Evolutionary conservation across 2,113 vertebrate species (phyloP).

Genomic region (Phylloscopus trochilus): DNA sequence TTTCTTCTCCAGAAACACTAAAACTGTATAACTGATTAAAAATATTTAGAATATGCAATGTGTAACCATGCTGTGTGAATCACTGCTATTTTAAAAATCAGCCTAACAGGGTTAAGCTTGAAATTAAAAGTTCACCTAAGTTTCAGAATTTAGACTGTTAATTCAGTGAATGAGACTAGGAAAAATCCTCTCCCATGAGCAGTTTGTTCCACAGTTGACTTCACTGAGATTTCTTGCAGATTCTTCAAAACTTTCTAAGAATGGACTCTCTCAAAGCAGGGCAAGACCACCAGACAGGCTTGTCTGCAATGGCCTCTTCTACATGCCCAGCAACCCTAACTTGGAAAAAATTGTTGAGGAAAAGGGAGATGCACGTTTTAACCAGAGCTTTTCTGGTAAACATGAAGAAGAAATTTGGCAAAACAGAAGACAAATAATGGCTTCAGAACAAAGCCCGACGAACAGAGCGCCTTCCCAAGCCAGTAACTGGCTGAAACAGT

Average conservation of each 20-base stretch:
- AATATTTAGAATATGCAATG: not conserved
- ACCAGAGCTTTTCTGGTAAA: not conserved
- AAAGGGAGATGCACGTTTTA: not conserved
- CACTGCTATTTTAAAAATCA: not conserved
- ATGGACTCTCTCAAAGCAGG: not conserved
- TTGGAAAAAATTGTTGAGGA: not conserved
- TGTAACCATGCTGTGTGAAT: not conserved
- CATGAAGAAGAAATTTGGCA: not conserved
- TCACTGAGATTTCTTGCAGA: not conserved
- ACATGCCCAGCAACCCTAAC: not conserved
- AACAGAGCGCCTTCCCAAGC: constrained; percentile 10
- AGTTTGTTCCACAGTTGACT: not conserved
- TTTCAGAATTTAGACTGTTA: not conserved
- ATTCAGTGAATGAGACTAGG: not conserved
- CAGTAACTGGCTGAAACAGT: constrained; percentile 2
- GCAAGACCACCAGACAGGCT: not conserved
- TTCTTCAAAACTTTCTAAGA: not conserved
- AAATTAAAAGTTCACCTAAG: not conserved
- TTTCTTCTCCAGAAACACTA: not conserved
- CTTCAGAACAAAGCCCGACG: not conserved
- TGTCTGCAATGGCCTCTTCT: not conserved
- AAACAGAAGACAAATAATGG: not conserved
- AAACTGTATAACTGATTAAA: not conserved
- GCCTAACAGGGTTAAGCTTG: not conserved
- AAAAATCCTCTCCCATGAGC: not conserved